These are phyloP conservation scores for Pteropus rufus DNA, from an alignment of 2,797 vertebrate genomes.

Conservation along the genomic window DNA sequence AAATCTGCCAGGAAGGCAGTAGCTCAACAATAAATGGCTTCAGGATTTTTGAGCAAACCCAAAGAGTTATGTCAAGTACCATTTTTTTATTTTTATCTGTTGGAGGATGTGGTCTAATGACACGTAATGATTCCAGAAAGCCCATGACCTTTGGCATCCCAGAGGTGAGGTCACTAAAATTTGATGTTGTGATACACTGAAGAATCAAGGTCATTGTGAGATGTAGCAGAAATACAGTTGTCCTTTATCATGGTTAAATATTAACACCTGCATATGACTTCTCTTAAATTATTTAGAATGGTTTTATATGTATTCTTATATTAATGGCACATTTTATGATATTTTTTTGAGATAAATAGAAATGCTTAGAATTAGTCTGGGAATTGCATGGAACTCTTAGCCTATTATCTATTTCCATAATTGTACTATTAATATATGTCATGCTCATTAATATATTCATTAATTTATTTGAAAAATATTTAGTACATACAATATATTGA, in stretches of 20 bases:
- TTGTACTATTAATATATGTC: background rate
- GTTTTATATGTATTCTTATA: background rate
- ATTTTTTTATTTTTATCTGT: background rate
- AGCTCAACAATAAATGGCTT: background rate
- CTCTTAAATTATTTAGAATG: background rate
- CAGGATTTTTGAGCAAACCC: background rate
- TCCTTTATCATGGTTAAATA: background rate
- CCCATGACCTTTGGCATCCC: background rate
- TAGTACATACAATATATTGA: background rate
- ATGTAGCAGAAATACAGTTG: background rate
- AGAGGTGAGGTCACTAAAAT: background rate
- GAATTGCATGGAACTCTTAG: background rate
- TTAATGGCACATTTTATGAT: background rate
- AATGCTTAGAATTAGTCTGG: background rate
- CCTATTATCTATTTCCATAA: background rate
- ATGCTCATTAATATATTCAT: background rate
- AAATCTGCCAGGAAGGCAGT: background rate
- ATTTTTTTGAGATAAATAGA: background rate
- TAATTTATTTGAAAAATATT: background rate
- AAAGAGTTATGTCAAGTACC: background rate
- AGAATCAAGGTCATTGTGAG: background rate
- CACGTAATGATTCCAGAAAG: background rate
- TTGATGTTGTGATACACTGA: background rate
- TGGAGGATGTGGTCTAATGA: background rate
- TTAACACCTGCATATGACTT: background rate